Evolutionary conservation across 2,113 vertebrate genomes (phyloP).

Genomic region (Embiotoca jacksoni): DNA sequence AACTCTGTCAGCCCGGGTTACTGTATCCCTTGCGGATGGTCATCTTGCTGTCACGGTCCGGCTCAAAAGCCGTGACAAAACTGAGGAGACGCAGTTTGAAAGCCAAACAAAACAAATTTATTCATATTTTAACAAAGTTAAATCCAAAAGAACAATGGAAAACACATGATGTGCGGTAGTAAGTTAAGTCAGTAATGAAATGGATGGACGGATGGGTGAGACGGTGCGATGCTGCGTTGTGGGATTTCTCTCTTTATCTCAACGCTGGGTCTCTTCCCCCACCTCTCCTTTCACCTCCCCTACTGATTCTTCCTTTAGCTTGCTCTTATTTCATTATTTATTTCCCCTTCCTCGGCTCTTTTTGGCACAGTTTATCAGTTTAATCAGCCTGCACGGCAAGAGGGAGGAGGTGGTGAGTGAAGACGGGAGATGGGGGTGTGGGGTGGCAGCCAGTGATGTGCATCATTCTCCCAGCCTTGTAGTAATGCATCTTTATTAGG

Average conservation of each 20-base stretch:
- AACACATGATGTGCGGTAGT: too few species aligned
- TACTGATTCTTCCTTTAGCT: slow-evolving; percentile 37
- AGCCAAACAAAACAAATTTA: too few species aligned
- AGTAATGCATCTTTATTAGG: slow-evolving; percentile 79
- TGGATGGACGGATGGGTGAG: too few species aligned
- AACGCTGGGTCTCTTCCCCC: not conserved
- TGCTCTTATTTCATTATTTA: slow-evolving; percentile 64
- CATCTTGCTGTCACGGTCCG: slow-evolving; percentile 55
- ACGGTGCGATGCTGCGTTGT: slow-evolving; percentile 39
- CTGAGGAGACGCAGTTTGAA: slow-evolving; percentile 31
- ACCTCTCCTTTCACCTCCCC: slow-evolving; percentile 24
- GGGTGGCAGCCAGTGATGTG: slow-evolving; percentile 9
- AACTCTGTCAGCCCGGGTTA: slow-evolving; percentile 77
- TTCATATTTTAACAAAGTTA: too few species aligned
- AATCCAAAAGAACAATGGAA: too few species aligned
- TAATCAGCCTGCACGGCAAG: slow-evolving; percentile 64
- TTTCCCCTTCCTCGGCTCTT: slow-evolving; percentile 44
- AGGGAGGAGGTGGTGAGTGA: not conserved
- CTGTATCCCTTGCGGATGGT: slow-evolving; percentile 71
- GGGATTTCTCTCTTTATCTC: slow-evolving; percentile 45
- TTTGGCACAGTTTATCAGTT: slow-evolving; percentile 72
- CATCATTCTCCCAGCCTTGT: slow-evolving; percentile 51
- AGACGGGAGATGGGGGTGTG: not conserved
- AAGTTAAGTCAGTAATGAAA: too few species aligned
- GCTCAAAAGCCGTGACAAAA: not conserved